Conservation (phyloP, 2,113 vertebrate species). For the Rhinichthys klamathensis region DNA sequence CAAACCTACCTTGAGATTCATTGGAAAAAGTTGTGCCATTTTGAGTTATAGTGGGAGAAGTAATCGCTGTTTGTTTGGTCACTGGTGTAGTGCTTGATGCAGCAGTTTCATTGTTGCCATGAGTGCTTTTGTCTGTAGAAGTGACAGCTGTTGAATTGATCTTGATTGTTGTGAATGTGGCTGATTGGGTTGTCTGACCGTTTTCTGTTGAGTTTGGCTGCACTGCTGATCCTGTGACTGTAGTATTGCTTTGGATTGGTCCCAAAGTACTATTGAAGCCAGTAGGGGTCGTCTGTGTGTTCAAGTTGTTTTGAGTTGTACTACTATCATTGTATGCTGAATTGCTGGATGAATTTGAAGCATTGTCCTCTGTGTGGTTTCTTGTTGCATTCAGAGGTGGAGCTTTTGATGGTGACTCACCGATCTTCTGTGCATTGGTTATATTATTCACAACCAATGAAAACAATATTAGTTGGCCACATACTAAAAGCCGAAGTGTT, state of each 20-base stretch:
- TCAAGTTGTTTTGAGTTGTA: constrained; percentile 28
- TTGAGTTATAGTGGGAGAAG: neutral
- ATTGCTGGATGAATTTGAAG: neutral
- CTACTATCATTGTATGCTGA: neutral
- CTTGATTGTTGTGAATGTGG: constrained; percentile 10
- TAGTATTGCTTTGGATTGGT: neutral
- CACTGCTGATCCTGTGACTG: constrained; percentile 21
- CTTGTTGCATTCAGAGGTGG: constrained; percentile 6
- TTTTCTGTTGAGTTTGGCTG: constrained; percentile 17
- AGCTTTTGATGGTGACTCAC: neutral
- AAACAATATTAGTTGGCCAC: constrained; percentile 54
- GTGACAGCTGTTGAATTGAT: neutral
- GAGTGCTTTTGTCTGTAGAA: neutral
- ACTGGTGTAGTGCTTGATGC: neutral
- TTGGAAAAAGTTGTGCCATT: constrained; percentile 27
- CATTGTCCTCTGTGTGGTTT: constrained; percentile 33
- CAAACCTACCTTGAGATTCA: constrained; percentile 27
- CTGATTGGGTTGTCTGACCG: neutral
- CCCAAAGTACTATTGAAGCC: constrained; percentile 44
- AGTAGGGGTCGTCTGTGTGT: neutral
- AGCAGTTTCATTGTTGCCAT: neutral
- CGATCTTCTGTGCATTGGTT: neutral
- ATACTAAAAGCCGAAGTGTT: constrained; percentile 38
- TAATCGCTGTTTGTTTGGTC: neutral
- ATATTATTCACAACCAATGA: constrained; percentile 20